Percentiles rank a stretch among this genome's conserved stretches.
Evolutionary conservation across 2,888 invertebrate genomes (phyloP).

Genomic region (Thymelicus lineola): DNA sequence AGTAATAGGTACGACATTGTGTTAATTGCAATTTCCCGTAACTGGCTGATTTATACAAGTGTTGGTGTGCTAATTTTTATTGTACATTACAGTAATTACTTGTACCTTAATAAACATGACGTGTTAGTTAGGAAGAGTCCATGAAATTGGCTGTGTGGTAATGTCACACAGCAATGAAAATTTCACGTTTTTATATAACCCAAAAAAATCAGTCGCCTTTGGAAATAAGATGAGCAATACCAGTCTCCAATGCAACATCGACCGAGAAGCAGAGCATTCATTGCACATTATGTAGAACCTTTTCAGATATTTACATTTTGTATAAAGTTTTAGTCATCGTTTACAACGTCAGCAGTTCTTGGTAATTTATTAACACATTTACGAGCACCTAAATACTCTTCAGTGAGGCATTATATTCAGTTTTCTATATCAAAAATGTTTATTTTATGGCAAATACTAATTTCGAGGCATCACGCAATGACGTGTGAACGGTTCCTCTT

Average conservation of each 20-base stretch:
- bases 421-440: background rate
- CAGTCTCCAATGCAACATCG: no score
- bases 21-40: conserved; percentile 23
- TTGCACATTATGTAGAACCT: no score
- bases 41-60: conserved; percentile 1
- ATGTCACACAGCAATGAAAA: no score
- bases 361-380: conserved; percentile 12
- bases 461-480: conserved; percentile 12
- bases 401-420: background rate
- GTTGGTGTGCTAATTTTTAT: background rate
- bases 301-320: no score
- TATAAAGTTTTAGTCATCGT: conserved; percentile 6
- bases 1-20: conserved; percentile 4
- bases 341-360: conserved; percentile 11
- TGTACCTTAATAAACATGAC: background rate
- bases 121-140: background rate
- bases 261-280: no score
- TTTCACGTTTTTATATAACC: no score
- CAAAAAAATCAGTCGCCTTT: no score
- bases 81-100: background rate
- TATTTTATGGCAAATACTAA: background rate
- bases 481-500: conserved; percentile 24
- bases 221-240: no score
- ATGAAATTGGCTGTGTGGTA: no score
- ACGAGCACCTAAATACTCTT: background rate